phyloP scores from a whole-genome alignment of 2,113 vertebrate genomes.

The Apodemus speciosus region DNA sequence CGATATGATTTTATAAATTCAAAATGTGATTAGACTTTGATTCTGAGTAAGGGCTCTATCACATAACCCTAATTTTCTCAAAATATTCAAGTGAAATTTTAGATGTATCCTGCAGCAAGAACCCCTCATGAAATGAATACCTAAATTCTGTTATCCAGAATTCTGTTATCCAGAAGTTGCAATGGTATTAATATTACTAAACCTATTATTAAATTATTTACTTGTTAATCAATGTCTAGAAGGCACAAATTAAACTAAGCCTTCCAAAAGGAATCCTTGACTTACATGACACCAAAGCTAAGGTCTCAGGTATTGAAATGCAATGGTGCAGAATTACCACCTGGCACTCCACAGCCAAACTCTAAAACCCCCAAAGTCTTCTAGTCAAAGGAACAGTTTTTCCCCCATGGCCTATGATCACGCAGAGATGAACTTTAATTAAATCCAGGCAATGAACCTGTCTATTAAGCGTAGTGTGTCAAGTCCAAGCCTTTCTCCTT shows the following conservation, averaged over 20 bases:
- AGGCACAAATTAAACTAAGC: background rate
- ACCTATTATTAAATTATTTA: background rate
- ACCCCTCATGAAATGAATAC: background rate
- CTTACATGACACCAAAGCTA: conserved; percentile 17
- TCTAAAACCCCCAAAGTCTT: conserved; percentile 49
- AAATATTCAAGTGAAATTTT: conserved; percentile 54
- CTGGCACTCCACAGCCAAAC: conserved; percentile 45
- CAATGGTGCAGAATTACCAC: conserved; percentile 34
- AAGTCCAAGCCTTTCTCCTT: conserved; percentile 60
- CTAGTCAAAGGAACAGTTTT: conserved; percentile 60
- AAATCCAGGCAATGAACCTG: conserved; percentile 75
- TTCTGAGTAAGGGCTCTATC: conserved; percentile 16
- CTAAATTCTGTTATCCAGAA: too few relatives aligned
- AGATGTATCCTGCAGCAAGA: conserved; percentile 55
- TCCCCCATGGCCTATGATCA: conserved; percentile 67
- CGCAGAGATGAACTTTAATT: conserved; percentile 66
- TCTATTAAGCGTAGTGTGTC: conserved; percentile 67
- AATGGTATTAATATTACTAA: conserved; percentile 23
- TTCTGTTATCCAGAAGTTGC: conserved; percentile 27
- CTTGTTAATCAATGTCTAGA: conserved; percentile 5
- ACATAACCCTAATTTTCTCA: conserved; percentile 45
- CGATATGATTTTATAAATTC: conserved; percentile 14
- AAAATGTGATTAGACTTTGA: conserved; percentile 24
- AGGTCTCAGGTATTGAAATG: conserved; percentile 44
- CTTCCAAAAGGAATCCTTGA: conserved; percentile 37